phyloP scores from a whole-genome alignment of 2,113 vertebrate species.

The Candoia aspera region DNA sequence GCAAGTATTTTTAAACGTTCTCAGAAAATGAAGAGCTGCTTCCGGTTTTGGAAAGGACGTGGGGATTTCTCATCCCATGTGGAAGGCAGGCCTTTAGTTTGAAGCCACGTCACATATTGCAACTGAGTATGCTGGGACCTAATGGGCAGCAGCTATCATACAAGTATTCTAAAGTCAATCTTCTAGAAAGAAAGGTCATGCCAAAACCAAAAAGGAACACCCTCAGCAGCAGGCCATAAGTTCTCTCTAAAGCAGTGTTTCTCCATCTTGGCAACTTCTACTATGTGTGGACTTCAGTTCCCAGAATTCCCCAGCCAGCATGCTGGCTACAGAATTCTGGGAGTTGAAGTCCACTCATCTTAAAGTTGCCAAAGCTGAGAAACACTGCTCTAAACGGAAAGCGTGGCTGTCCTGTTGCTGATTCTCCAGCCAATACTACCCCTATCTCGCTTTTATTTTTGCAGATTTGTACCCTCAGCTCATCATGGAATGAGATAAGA shows the following conservation, averaged over 20 bases:
- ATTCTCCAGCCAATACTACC: constrained; percentile 50
- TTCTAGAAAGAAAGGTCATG: background rate
- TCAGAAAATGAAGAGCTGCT: background rate
- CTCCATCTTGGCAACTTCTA: background rate
- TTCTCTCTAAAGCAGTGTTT: background rate
- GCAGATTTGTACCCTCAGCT: constrained; percentile 45
- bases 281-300: background rate
- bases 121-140: background rate
- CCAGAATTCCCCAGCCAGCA: background rate
- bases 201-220: background rate
- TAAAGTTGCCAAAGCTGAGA: background rate
- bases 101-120: background rate
- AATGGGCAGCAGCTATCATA: background rate
- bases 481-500: constrained; percentile 46
- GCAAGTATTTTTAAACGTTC: background rate
- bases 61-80: background rate
- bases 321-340: background rate
- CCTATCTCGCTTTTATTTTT: constrained; percentile 3
- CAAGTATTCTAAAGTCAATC: background rate
- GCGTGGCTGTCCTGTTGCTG: no score
- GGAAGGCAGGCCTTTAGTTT: background rate
- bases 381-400: background rate
- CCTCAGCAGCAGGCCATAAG: background rate
- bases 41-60: background rate
- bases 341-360: background rate